Evolutionary conservation across 2,797 vertebrate species (phyloP).

Genomic region (Cirrhinus molitorella): DNA sequence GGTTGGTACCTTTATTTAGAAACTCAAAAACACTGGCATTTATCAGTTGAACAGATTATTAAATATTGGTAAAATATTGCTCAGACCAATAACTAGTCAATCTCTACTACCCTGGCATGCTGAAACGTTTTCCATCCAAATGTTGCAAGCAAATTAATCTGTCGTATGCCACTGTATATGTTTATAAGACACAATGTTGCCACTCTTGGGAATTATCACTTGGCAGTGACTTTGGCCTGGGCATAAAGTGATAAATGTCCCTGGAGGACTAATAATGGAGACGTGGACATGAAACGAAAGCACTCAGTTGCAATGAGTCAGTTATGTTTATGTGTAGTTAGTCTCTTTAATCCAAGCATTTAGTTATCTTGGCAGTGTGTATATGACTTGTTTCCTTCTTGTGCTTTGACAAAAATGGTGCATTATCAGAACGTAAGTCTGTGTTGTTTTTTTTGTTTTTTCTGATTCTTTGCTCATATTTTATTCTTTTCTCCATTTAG

Average conservation of each 20-base stretch:
- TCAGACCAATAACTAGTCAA: background rate
- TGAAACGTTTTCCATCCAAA: background rate
- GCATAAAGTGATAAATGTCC: background rate
- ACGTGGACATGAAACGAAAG: background rate
- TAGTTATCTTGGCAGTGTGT: background rate
- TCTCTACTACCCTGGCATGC: background rate
- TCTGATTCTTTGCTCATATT: background rate
- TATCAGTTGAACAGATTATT: background rate
- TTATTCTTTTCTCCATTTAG: slow-evolving; percentile 70
- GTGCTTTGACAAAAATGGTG: background rate
- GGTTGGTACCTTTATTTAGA: background rate
- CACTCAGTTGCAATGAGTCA: background rate
- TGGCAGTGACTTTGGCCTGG: background rate
- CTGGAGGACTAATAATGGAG: background rate
- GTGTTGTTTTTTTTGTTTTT: too few relatives aligned
- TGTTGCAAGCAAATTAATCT: background rate
- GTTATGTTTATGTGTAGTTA: slow-evolving; percentile 4
- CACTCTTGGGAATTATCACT: background rate
- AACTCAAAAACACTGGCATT: background rate
- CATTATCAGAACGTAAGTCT: too few relatives aligned
- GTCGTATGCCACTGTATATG: too few relatives aligned
- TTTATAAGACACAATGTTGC: background rate
- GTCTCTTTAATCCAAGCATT: background rate
- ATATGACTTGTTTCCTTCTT: background rate
- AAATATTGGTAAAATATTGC: background rate